A percentile compares a stretch with the other conserved stretches of the same genome.
Evolutionary conservation across 2,113 vertebrate species (phyloP).

Genomic region (Syngnathus floridae): DNA sequence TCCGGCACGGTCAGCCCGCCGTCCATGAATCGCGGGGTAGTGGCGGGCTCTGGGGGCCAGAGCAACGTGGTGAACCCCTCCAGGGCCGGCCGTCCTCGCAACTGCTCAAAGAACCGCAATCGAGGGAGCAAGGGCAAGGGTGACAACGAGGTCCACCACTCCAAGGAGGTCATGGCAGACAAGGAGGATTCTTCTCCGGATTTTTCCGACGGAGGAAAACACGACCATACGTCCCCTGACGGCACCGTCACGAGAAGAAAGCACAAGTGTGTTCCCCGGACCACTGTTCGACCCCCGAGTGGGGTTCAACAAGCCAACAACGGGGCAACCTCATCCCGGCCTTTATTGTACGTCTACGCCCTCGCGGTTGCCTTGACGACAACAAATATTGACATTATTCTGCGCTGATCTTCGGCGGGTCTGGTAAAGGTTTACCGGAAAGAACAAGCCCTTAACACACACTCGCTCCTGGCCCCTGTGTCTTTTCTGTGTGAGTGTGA

Average conservation of each 20-base stretch:
- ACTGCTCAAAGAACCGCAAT: constrained; percentile 79
- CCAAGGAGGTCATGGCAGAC: constrained; percentile 69
- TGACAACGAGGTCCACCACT: constrained; percentile 76
- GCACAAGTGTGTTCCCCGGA: constrained; percentile 89
- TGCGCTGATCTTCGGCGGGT: constrained; percentile 80
- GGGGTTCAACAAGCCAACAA: constrained; percentile 90
- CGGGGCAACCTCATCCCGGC: constrained; percentile 55
- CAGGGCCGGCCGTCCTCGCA: constrained; percentile 76
- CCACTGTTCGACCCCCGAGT: constrained; percentile 83
- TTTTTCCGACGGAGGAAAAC: constrained; percentile 69
- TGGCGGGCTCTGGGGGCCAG: constrained; percentile 74
- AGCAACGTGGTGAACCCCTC: constrained; percentile 70
- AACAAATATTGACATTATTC: constrained; percentile 67
- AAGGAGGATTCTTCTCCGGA: constrained; percentile 78
- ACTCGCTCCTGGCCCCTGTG: constrained; percentile 68
- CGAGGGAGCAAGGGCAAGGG: constrained; percentile 74
- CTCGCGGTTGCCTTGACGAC: constrained; percentile 71
- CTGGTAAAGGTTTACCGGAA: constrained; percentile 60
- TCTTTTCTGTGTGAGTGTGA: constrained; percentile 57
- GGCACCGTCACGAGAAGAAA: constrained; percentile 79
- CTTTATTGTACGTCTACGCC: constrained; percentile 49
- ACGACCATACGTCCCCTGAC: constrained; percentile 71
- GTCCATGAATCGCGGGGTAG: constrained; percentile 62
- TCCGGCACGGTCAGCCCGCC: constrained; percentile 78
- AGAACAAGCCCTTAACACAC: constrained; percentile 57